These are phyloP conservation scores for Drosophila recens DNA, from an alignment of 2,888 invertebrate species.

Conservation along the genomic window DNA sequence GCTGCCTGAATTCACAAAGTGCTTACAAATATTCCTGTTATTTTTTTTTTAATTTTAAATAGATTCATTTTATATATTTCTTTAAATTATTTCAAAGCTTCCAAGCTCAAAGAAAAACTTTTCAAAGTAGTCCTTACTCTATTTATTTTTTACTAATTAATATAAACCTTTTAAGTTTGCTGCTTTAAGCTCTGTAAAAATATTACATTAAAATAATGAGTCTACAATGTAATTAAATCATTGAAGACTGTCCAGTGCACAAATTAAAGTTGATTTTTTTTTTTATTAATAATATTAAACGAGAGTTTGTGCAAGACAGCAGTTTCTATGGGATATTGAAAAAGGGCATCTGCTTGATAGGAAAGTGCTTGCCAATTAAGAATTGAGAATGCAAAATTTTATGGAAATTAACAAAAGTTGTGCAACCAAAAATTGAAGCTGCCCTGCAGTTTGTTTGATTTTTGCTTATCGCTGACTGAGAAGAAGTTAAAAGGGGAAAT, in stretches of 20 bases:
- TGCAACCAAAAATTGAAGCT: conserved; percentile 50
- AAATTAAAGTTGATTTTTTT: not conserved
- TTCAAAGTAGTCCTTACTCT: not conserved
- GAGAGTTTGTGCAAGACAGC: not conserved
- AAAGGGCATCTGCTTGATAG: not conserved
- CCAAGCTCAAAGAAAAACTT: not conserved
- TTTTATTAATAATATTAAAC: not conserved
- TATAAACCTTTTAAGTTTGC: not conserved
- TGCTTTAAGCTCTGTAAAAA: not conserved
- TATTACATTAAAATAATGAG: conserved; percentile 24
- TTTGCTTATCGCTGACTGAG: conserved; percentile 38
- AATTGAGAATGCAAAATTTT: conserved; percentile 27
- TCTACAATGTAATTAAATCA: not conserved
- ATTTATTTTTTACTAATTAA: not conserved
- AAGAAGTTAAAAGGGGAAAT: not conserved
- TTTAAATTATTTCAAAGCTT: not conserved
- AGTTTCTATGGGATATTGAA: not conserved
- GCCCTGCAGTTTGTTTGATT: conserved; percentile 63
- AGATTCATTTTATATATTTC: not conserved
- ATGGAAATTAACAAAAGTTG: conserved; percentile 51
- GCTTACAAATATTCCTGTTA: not conserved
- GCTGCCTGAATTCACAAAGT: not conserved
- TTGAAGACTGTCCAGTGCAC: not conserved
- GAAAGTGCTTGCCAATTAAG: conserved; percentile 4
- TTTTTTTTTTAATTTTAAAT: not conserved